Evolutionary conservation across 2,888 invertebrate species (phyloP).

Genomic region (Brachyptera putata): DNA sequence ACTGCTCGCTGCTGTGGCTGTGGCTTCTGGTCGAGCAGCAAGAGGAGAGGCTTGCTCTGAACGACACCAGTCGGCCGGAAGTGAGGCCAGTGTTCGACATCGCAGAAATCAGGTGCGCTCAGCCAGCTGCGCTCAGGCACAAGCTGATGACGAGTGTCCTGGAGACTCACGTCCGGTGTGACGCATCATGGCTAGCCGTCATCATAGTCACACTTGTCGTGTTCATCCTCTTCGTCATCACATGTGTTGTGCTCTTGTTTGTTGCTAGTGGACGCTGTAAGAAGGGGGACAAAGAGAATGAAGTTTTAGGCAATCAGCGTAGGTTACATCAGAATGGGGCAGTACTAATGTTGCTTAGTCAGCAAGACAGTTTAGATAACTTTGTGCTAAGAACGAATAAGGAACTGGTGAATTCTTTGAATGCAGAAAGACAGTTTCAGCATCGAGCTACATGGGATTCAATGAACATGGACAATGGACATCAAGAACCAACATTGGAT

Average conservation of each 20-base stretch:
- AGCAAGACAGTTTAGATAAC: constrained; percentile 25
- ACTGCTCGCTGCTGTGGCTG: constrained; percentile 82
- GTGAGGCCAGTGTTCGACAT: constrained; percentile 44
- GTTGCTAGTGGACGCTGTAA: constrained; percentile 42
- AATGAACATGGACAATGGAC: constrained; percentile 5
- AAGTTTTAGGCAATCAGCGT: constrained; percentile 1
- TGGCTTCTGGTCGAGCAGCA: constrained; percentile 57
- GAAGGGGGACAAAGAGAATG: constrained; percentile 2
- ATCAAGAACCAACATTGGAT: constrained; percentile 3
- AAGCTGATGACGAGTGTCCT: constrained; percentile 54
- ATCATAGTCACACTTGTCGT: constrained; percentile 43
- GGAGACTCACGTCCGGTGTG: constrained; percentile 47
- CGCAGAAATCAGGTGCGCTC: constrained; percentile 55
- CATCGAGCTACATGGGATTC: constrained; percentile 22
- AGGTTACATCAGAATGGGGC: constrained; percentile 25
- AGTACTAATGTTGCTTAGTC: constrained; percentile 24
- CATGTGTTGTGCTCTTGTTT: constrained; percentile 43
- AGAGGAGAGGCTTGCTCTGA: background rate
- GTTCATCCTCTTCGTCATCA: constrained; percentile 43
- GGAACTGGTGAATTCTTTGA: background rate
- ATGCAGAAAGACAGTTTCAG: constrained; percentile 10
- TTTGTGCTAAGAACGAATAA: constrained; percentile 22
- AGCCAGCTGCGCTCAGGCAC: constrained; percentile 53
- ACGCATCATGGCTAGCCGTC: constrained; percentile 44
- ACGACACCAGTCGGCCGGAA: constrained; percentile 11